Conservation (phyloP, 2,888 invertebrate species). For the Dryocosmus kuriphilus region DNA sequence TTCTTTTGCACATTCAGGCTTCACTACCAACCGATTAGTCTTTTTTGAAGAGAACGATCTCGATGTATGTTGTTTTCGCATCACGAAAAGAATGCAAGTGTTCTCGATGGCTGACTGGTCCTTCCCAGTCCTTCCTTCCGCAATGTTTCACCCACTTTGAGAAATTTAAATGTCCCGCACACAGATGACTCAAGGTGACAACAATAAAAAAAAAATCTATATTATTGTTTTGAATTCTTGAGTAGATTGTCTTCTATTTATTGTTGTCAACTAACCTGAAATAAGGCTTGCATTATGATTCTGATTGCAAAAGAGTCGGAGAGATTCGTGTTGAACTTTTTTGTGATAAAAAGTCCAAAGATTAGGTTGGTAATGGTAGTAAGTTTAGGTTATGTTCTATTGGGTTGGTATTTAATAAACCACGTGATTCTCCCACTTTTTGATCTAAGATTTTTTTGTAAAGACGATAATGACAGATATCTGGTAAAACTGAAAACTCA, state of each 20-base stretch:
- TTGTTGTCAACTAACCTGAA: background rate
- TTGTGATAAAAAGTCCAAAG: too few relatives aligned
- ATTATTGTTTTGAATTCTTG: background rate
- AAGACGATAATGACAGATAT: too few relatives aligned
- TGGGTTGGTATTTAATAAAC: slow-evolving; percentile 3
- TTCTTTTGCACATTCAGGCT: background rate
- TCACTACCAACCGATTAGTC: slow-evolving; percentile 5
- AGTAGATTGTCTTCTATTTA: background rate
- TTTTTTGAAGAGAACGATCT: slow-evolving; percentile 8
- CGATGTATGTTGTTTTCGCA: background rate
- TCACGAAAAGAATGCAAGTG: slow-evolving; percentile 20
- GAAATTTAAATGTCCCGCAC: slow-evolving; percentile 7
- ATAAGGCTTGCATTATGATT: background rate
- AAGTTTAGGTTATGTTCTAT: background rate
- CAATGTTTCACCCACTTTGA: slow-evolving; percentile 3
- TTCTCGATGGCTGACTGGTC: slow-evolving; percentile 1
- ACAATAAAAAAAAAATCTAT: slow-evolving; percentile 18
- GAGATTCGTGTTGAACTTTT: background rate
- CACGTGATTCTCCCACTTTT: slow-evolving; percentile 28
- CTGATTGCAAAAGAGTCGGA: background rate
- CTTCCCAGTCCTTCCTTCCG: background rate
- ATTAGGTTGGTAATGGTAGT: background rate
- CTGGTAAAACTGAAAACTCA: too few relatives aligned
- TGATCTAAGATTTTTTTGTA: too few relatives aligned
- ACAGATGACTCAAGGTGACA: background rate